Percentiles rank a stretch among this genome's conserved stretches.
Evolutionary conservation across 2,797 vertebrate genomes (phyloP).

Genomic region (Phoxinus dragarum): DNA sequence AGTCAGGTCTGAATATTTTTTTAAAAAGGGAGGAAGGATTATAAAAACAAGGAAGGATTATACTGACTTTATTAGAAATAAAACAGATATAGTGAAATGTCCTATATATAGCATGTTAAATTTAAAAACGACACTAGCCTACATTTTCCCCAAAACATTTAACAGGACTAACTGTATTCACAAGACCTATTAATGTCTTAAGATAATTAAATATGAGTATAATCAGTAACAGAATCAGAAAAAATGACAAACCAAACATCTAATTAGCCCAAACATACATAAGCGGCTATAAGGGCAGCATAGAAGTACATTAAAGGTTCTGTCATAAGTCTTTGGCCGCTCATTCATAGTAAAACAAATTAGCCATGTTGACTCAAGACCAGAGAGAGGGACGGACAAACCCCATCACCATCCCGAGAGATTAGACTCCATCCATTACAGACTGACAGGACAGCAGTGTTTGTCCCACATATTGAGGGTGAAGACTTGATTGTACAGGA

Average conservation of each 20-base stretch:
- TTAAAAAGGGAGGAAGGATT: background rate
- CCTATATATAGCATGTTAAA: conserved; percentile 20
- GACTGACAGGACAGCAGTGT: conserved; percentile 44
- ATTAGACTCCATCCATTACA: conserved; percentile 51
- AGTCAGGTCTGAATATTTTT: background rate
- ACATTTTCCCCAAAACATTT: background rate
- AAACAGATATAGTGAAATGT: conserved; percentile 31
- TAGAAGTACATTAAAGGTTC: conserved; percentile 13
- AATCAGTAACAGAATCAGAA: conserved; percentile 33
- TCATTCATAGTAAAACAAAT: conserved; percentile 13
- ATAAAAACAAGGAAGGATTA: background rate
- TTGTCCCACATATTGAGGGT: conserved; percentile 36
- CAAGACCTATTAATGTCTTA: conserved; percentile 45
- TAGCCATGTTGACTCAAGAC: conserved; percentile 18
- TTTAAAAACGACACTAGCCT: background rate
- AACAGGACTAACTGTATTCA: conserved; percentile 63
- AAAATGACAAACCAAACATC: conserved; percentile 8
- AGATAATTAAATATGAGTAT: conserved; percentile 52
- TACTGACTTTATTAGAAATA: conserved; percentile 52
- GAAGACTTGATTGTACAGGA: conserved; percentile 51
- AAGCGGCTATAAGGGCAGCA: conserved; percentile 10
- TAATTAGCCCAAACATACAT: conserved; percentile 24
- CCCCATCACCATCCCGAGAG: background rate
- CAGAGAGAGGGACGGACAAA: conserved; percentile 12
- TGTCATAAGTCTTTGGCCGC: conserved; percentile 2